Evolutionary conservation across 1,140 invertebrate species (phyloP).

Genomic region (Trypoxylus dichotomus): DNA sequence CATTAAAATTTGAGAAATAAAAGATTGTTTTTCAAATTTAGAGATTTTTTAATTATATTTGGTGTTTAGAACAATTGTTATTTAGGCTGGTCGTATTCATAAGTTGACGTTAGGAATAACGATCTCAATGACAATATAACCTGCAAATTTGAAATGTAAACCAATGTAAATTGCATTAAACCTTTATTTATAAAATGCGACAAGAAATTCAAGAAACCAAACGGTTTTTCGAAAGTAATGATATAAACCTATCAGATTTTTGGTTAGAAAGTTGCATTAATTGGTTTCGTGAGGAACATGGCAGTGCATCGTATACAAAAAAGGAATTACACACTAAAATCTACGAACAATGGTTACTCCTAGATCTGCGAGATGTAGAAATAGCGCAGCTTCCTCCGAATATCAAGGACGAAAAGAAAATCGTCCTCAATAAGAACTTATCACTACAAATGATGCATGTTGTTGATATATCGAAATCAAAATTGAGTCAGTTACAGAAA

Average conservation of each 20-base stretch:
- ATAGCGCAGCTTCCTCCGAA: conserved; percentile 59
- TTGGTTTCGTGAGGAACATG: conserved; percentile 45
- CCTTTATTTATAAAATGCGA: background rate
- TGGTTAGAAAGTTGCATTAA: conserved; percentile 49
- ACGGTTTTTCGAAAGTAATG: conserved; percentile 39
- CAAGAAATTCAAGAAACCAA: conserved; percentile 37
- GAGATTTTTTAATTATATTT: no score
- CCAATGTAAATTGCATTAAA: no score
- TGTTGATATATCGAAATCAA: conserved; percentile 57
- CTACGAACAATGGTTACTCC: conserved; percentile 62
- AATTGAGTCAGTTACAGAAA: conserved; percentile 66
- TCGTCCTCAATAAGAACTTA: conserved; percentile 57
- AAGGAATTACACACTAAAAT: conserved; percentile 43
- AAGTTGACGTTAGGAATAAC: no score
- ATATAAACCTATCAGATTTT: conserved; percentile 41
- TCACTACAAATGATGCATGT: conserved; percentile 58
- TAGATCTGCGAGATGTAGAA: conserved; percentile 63
- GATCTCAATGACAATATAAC: background rate
- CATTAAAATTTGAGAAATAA: no score
- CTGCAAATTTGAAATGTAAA: no score
- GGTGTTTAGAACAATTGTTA: no score
- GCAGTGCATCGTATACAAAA: conserved; percentile 37
- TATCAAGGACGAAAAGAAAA: conserved; percentile 52
- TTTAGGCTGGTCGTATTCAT: background rate
- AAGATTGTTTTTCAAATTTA: no score